Evolutionary conservation across 2,113 vertebrate species (phyloP).

Genomic region (Tachysurus fulvidraco): DNA sequence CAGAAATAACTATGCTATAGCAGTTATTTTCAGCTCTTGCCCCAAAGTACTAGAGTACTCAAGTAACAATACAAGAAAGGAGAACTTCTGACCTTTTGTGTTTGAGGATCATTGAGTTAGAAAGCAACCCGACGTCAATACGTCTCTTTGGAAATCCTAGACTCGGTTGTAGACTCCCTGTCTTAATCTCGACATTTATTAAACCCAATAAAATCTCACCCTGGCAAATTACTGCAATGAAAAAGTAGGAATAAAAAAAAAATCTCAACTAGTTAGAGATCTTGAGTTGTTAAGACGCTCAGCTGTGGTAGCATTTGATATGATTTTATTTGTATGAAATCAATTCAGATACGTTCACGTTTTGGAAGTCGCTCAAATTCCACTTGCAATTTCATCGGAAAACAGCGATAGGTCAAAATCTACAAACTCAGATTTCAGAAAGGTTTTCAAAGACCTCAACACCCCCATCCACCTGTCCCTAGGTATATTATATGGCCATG

Average conservation of each 20-base stretch:
- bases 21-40: conserved; percentile 1
- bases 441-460: neutral
- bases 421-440: neutral
- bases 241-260: neutral
- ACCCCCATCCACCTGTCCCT: neutral
- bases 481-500: neutral
- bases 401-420: neutral
- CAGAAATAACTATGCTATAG: conserved; percentile 10
- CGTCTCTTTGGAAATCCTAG: neutral
- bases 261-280: neutral
- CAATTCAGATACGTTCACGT: neutral
- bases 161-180: neutral
- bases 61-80: neutral
- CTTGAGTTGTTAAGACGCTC: neutral
- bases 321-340: neutral
- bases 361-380: neutral
- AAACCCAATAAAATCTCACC: neutral
- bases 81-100: neutral
- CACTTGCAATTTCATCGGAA: neutral
- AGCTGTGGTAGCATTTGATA: neutral
- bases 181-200: neutral
- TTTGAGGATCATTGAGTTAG: too few relatives aligned
- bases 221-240: neutral
- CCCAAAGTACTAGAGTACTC: neutral
- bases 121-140: neutral